Conservation (phyloP, 2,113 vertebrate genomes). For the Ailuropoda melanoleuca region DNA sequence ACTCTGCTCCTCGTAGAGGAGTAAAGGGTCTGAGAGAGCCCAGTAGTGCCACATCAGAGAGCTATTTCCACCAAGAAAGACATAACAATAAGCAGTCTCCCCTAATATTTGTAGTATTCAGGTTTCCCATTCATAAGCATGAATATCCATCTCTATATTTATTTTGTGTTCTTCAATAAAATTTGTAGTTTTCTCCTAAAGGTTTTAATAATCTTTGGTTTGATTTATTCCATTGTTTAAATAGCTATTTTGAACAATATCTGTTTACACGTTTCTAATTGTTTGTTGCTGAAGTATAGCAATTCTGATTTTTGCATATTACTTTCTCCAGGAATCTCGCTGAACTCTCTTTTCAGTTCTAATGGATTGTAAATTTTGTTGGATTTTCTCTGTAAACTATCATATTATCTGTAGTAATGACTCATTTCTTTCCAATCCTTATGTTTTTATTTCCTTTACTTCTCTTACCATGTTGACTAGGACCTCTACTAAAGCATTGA, state of each 20-base stretch:
- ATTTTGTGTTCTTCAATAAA: neutral
- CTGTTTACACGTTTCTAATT: neutral
- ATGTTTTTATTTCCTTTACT: neutral
- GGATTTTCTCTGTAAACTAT: neutral
- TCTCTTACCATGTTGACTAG: neutral
- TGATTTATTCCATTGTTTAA: slow-evolving; percentile 10
- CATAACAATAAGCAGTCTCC: neutral
- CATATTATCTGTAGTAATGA: neutral
- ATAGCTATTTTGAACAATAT: neutral
- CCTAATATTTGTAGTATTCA: neutral
- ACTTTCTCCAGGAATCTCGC: neutral
- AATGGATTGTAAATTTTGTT: neutral
- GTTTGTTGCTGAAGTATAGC: neutral
- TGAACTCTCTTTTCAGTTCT: slow-evolving; percentile 13
- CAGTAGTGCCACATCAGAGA: neutral
- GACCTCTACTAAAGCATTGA: neutral
- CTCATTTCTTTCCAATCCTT: neutral
- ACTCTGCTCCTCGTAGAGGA: neutral
- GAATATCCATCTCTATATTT: neutral
- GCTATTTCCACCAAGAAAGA: neutral
- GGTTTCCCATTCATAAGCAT: neutral
- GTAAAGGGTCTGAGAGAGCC: neutral
- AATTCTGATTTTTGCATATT: slow-evolving; percentile 40
- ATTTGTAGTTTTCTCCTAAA: slow-evolving; percentile 6
- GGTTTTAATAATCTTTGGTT: neutral